Base-by-base conservation (phyloP, 2,888 invertebrate species). In the Hypsopygia costalis region DNA sequence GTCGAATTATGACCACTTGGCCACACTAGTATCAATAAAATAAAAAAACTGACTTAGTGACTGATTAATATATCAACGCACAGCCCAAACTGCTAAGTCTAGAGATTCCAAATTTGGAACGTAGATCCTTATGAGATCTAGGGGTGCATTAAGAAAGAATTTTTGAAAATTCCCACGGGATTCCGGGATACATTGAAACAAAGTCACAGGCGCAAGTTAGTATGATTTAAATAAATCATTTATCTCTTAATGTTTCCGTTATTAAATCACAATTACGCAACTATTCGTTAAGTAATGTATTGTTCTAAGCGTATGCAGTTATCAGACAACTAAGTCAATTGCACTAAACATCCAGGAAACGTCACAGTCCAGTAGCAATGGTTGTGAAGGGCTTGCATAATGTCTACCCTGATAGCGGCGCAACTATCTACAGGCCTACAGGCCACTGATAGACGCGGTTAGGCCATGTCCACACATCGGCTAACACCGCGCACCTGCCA, bases 281-380 rank as follows among this genome's bases (percentile, higher is more conserved):
- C 11, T 6, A 5, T 29, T 21, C 29, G 29, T 29, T 36, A 36
- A 36, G 11, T 27, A 27, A n/a, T 27, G 21, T 16, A 36, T 36
- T 30, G 11, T 36, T 36, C 20, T 29, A 31, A 28, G 9, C 34
- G 21, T 37, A 39, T 22, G 30, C 16, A 27, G 12, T 35, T 21
- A 27, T 36, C 27, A 44, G 40, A 21, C 31, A 41, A 32, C 28
- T 65, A 64, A 71, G 60, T 74, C 69, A 72, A 75, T 73, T 73
- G 69, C 69, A 69, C 60, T 52, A 65, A 68, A 62, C 68, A 67
- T 69, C 66, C 67, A 77, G 80, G 78, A 81, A 81, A 71, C 62
- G 68, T 72, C 71, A 62, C 65, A 58, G 68, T 8, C 20, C 38
- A 38, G 45, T 31, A 30, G 36, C 40, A 21, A 9, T 36, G 8